These are phyloP conservation scores for Potamarius usumacintae DNA, from an alignment of 2,113 vertebrate species.

Conservation along the genomic window DNA sequence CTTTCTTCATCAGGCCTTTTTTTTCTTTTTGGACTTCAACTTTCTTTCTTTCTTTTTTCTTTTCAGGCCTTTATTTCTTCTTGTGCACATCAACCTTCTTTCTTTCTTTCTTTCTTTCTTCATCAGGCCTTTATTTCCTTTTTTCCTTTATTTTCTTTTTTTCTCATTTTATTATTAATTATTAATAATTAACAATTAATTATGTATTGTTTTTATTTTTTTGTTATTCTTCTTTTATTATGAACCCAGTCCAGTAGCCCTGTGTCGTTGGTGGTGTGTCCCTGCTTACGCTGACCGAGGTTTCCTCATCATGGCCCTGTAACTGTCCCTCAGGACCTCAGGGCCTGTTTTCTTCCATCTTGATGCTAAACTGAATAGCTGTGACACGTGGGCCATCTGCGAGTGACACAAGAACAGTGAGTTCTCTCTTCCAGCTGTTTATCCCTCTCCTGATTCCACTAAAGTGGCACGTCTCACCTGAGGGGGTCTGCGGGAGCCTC, in stretches of 20 bases:
- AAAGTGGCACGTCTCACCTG: conserved; percentile 78
- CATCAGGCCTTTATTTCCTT: not conserved
- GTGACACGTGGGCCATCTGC: conserved; percentile 59
- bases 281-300: not conserved
- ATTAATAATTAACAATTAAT: not conserved
- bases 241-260: not conserved
- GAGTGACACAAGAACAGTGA: conserved; percentile 67
- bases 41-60: not conserved
- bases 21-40: not conserved
- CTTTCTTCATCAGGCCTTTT: not conserved
- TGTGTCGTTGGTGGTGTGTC: not conserved
- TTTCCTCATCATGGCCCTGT: not conserved
- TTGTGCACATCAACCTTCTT: not conserved
- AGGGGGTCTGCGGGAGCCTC: conserved; percentile 63
- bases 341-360: conserved; percentile 80
- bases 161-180: not conserved
- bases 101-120: not conserved
- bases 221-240: not conserved
- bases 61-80: not conserved
- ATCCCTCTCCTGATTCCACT: conserved; percentile 77
- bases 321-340: conserved; percentile 32
- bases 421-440: conserved; percentile 81
- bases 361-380: conserved; percentile 76
- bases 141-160: not conserved
- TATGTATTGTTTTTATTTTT: not conserved